Conservation (phyloP, 2,888 invertebrate species). For the Melipona bicolor region DNA sequence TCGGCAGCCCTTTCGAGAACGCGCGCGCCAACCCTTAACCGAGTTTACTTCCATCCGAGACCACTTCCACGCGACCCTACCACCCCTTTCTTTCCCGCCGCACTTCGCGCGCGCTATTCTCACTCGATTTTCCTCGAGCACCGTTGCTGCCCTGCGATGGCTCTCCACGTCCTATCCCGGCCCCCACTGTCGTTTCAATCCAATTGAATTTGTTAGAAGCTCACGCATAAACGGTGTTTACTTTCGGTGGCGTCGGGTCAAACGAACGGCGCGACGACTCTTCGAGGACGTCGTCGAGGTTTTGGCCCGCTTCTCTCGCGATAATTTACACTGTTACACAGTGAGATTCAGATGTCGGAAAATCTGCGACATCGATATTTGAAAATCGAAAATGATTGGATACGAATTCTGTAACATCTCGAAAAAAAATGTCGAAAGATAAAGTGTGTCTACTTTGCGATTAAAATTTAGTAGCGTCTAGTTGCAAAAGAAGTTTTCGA, state of each 20-base stretch:
- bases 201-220: slow-evolving; percentile 42
- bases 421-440: no score
- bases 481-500: no score
- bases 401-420: background rate
- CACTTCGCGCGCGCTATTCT: slow-evolving; percentile 59
- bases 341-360: background rate
- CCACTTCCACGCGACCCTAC: slow-evolving; percentile 44
- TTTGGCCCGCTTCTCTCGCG: no score
- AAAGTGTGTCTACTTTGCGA: no score
- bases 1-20: slow-evolving; percentile 45
- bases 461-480: no score
- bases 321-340: background rate
- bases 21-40: slow-evolving; percentile 64
- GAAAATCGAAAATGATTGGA: background rate
- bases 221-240: slow-evolving; percentile 45
- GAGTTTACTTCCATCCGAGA: slow-evolving; percentile 66
- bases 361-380: background rate
- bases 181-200: background rate
- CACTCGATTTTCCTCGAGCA: slow-evolving; percentile 68
- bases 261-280: background rate
- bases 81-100: slow-evolving; percentile 21
- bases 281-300: background rate
- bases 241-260: slow-evolving; percentile 1
- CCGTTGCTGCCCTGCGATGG: slow-evolving; percentile 59
- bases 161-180: slow-evolving; percentile 43